Evolutionary conservation across 2,797 vertebrate species (phyloP).

Genomic region (Protonibea diacanthus): DNA sequence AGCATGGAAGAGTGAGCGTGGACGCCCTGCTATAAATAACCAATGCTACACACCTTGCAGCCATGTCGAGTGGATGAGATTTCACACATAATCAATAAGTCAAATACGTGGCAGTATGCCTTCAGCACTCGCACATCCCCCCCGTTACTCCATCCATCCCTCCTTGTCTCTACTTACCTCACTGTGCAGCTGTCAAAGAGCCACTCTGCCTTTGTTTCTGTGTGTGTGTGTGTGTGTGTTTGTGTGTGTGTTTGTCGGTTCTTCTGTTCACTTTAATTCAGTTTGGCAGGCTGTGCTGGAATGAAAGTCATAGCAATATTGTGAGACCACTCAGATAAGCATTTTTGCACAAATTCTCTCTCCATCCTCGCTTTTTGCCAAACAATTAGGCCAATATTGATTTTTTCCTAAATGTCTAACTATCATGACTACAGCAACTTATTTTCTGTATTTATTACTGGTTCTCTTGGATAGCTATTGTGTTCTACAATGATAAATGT

Average conservation of each 20-base stretch:
- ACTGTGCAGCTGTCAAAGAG: conserved; percentile 28
- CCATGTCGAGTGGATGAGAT: conserved; percentile 70
- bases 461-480: conserved; percentile 1
- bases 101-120: conserved; percentile 60
- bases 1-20: conserved; percentile 36
- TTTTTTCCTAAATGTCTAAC: conserved; percentile 6
- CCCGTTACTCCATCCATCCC: conserved; percentile 1
- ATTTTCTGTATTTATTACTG: not conserved
- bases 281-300: conserved; percentile 3
- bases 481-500: conserved; percentile 8
- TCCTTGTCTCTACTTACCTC: conserved; percentile 25
- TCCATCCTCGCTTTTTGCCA: not conserved
- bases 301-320: not conserved
- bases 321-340: not conserved
- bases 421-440: not conserved
- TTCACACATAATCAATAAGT: conserved; percentile 82
- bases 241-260: not conserved
- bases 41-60: conserved; percentile 64
- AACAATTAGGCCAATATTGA: not conserved
- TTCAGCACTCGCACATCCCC: conserved; percentile 28
- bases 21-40: conserved; percentile 70
- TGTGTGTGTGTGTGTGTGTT: conserved; percentile 1
- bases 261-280: conserved; percentile 13
- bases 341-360: not conserved
- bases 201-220: not conserved